These are phyloP conservation scores for Ridgeia piscesae DNA, from an alignment of 1,140 invertebrate genomes.

Conservation along the genomic window DNA sequence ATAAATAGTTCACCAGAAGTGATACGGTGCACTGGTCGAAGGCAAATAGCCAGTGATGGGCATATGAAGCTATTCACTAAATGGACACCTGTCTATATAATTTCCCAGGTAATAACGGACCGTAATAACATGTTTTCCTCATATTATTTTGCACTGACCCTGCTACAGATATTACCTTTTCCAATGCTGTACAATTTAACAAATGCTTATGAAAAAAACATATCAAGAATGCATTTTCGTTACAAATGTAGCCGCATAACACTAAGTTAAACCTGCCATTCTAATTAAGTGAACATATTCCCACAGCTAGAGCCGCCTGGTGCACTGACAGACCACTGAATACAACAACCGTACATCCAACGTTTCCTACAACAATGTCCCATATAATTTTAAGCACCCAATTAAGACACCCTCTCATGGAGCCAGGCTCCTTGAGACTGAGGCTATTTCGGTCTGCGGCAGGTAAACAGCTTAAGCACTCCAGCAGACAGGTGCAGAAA, in stretches of 20 bases:
- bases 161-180: neutral
- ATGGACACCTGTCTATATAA: neutral
- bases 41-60: neutral
- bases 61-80: neutral
- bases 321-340: neutral
- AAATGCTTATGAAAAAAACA: too few relatives aligned
- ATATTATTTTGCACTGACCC: neutral
- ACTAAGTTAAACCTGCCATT: neutral
- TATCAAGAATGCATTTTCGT: neutral
- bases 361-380: neutral
- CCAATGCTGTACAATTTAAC: neutral
- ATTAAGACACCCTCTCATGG: neutral
- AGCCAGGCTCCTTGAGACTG: neutral
- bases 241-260: neutral
- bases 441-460: neutral
- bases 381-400: neutral
- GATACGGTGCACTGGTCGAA: neutral
- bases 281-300: neutral
- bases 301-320: neutral
- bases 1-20: neutral
- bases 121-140: neutral
- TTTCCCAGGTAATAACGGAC: neutral
- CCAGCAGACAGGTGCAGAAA: neutral
- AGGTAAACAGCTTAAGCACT: neutral
- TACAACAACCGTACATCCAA: neutral